Evolutionary conservation across 2,888 invertebrate species (phyloP).

Genomic region (Drosophila cognata): DNA sequence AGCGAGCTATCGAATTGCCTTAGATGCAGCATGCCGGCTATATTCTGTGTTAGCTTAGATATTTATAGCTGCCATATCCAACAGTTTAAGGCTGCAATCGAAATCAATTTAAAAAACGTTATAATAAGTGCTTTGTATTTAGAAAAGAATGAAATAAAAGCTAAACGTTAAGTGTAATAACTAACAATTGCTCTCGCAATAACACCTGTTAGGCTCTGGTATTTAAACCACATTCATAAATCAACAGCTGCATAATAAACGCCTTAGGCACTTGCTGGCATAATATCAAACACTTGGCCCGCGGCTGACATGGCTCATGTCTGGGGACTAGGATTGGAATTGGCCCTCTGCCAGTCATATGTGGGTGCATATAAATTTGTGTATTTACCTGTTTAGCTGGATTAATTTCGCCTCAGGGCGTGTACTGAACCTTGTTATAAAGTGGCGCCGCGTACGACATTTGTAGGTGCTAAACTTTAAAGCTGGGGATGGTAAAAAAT

Average conservation of each 20-base stretch:
- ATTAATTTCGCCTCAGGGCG: conserved; percentile 45
- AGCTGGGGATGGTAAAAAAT: conserved; percentile 11
- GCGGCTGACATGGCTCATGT: conserved; percentile 48
- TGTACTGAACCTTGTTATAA: conserved; percentile 40
- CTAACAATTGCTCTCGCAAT: conserved; percentile 16
- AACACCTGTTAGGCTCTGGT: conserved; percentile 19
- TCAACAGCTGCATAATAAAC: conserved; percentile 63
- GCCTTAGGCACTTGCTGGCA: conserved; percentile 56
- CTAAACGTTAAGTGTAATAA: conserved; percentile 3
- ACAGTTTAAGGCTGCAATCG: conserved; percentile 31
- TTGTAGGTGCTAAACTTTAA: conserved; percentile 43
- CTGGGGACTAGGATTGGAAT: conserved; percentile 23
- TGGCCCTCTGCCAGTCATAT: conserved; percentile 11
- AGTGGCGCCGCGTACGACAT: conserved; percentile 44
- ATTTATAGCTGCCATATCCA: conserved; percentile 13
- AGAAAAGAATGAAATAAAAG: background rate
- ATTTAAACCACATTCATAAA: conserved; percentile 52
- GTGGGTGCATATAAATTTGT: conserved; percentile 26
- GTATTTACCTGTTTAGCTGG: conserved; percentile 39
- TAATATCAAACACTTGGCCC: conserved; percentile 55
- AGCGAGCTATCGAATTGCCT: conserved; percentile 71
- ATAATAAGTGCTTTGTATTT: background rate
- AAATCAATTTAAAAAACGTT: conserved; percentile 15
- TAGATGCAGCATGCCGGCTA: conserved; percentile 65
- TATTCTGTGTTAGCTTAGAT: conserved; percentile 13